Evolutionary conservation across 1,140 invertebrate species (phyloP).

Genomic region (Rhagoletis pomonella): DNA sequence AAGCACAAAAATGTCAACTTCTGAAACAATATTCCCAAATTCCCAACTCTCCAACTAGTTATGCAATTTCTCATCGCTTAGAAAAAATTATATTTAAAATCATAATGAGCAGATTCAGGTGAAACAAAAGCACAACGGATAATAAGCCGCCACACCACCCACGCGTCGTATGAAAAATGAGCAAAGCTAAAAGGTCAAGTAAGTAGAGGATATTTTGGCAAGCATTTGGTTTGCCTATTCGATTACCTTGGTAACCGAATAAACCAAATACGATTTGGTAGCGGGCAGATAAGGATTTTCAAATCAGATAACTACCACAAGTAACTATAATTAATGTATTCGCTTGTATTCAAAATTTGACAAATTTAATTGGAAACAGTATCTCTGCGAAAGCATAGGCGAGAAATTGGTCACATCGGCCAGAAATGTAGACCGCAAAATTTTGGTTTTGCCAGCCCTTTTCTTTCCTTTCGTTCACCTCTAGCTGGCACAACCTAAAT

Average conservation of each 20-base stretch:
- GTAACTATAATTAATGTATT: constrained; percentile 31
- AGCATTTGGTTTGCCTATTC: neutral
- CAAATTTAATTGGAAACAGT: constrained; percentile 44
- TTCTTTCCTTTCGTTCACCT: neutral
- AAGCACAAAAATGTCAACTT: neutral
- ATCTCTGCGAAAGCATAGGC: neutral
- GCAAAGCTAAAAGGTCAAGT: neutral
- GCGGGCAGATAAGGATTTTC: neutral
- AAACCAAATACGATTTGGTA: neutral
- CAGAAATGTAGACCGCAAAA: constrained; percentile 31
- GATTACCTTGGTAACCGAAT: neutral
- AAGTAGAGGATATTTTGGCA: neutral
- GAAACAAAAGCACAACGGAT: neutral
- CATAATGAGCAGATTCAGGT: neutral
- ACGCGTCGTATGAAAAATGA: neutral
- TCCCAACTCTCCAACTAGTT: neutral
- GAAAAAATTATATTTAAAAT: neutral
- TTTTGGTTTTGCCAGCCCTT: neutral
- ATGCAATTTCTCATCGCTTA: neutral
- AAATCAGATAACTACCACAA: constrained; percentile 46
- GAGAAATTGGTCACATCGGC: neutral
- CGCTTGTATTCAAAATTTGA: constrained; percentile 26
- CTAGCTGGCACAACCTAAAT: neutral
- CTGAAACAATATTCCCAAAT: neutral
- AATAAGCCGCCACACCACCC: neutral